Percentiles rank a stretch among this genome's conserved stretches.
Evolutionary conservation across 2,888 invertebrate species (phyloP).

Genomic region (Neoitamus cyanurus): DNA sequence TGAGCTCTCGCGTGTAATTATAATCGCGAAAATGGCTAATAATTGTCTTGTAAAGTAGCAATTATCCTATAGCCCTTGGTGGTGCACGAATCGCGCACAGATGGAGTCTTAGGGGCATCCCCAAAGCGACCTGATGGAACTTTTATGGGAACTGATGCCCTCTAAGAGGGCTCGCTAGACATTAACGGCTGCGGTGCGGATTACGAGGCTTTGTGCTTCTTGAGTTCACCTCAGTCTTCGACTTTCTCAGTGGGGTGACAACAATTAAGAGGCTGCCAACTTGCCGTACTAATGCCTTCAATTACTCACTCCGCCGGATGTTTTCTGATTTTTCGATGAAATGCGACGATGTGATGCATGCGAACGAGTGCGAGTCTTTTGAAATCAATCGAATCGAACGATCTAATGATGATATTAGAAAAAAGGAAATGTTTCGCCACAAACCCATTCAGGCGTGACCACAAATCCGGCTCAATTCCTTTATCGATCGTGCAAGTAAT

Average conservation of each 20-base stretch:
- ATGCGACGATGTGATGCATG: neutral
- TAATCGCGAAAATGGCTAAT: slow-evolving; percentile 51
- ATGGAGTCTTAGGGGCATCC: neutral
- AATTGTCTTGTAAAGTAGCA: slow-evolving; percentile 51
- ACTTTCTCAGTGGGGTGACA: slow-evolving; percentile 31
- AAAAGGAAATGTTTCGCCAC: slow-evolving; percentile 42
- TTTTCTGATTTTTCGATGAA: slow-evolving; percentile 14
- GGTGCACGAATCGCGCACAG: neutral
- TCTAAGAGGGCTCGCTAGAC: neutral
- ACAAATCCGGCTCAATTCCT: slow-evolving; percentile 49
- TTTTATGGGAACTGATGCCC: slow-evolving; percentile 25
- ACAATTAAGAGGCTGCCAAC: slow-evolving; percentile 10
- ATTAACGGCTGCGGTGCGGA: neutral
- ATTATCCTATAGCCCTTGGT: slow-evolving; percentile 49
- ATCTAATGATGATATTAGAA: slow-evolving; percentile 42
- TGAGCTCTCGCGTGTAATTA: slow-evolving; percentile 49
- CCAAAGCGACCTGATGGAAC: slow-evolving; percentile 4
- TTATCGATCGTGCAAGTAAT: slow-evolving; percentile 39
- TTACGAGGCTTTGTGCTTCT: slow-evolving; percentile 14
- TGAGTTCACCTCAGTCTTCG: neutral
- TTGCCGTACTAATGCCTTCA: neutral
- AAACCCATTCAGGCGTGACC: slow-evolving; percentile 43
- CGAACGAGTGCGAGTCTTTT: neutral
- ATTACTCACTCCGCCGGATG: slow-evolving; percentile 17
- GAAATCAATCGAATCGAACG: slow-evolving; percentile 15